Evolutionary conservation across 2,113 vertebrate genomes (phyloP).

Genomic region (Tyrannus savana): DNA sequence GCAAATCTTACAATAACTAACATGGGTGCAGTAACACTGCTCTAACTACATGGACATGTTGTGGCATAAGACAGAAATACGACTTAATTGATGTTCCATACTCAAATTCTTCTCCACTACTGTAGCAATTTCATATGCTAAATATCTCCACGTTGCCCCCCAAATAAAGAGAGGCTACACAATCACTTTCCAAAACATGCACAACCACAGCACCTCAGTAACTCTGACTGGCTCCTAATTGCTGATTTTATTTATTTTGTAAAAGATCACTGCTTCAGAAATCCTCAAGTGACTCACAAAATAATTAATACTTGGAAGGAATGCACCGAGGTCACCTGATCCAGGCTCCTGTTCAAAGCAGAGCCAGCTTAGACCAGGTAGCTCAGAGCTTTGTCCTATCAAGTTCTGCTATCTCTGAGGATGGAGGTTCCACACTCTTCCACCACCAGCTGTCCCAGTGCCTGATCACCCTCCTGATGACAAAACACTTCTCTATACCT

Average conservation of each 20-base stretch:
- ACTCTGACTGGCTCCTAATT: not conserved
- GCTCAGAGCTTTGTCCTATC: not conserved
- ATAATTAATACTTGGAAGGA: not conserved
- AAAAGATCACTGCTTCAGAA: not conserved
- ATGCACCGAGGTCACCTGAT: not conserved
- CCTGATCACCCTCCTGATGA: not conserved
- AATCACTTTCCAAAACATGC: not conserved
- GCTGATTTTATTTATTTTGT: not conserved
- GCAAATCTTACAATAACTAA: not conserved
- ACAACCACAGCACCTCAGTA: not conserved
- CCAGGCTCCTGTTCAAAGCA: not conserved
- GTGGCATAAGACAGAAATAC: not conserved
- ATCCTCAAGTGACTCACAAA: not conserved
- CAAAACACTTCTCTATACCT: not conserved
- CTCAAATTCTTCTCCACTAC: not conserved
- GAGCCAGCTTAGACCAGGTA: not conserved
- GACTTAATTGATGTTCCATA: not conserved
- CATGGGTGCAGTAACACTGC: not conserved
- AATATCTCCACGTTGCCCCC: not conserved
- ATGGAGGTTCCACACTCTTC: not conserved
- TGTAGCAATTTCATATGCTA: not conserved
- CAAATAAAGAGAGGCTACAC: not conserved
- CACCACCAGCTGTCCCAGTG: not conserved
- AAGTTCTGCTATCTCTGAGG: not conserved
- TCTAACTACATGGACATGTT: not conserved